Percentiles rank a stretch among this genome's conserved stretches.
These are phyloP conservation scores for Lysiphlebus fabarum DNA, from an alignment of 1,140 invertebrate species.

Conservation along the genomic window DNA sequence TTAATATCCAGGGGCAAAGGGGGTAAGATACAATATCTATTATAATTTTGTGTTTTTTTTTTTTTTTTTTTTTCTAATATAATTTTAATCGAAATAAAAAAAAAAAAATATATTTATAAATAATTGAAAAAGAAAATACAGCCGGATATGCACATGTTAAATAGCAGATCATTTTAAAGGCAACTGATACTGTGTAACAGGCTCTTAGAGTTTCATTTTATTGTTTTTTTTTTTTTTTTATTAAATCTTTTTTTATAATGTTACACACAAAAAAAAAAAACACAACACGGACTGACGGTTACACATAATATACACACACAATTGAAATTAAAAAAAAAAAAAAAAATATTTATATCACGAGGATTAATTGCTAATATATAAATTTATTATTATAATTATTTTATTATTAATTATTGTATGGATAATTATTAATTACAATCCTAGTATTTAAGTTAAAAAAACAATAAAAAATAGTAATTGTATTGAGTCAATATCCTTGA, in stretches of 20 bases:
- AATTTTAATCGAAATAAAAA: too few species aligned
- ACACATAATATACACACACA: slow-evolving; percentile 26
- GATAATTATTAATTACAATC: slow-evolving; percentile 46
- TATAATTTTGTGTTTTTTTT: too few species aligned
- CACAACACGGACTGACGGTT: slow-evolving; percentile 35
- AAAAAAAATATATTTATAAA: too few species aligned
- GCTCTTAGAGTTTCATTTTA: neutral
- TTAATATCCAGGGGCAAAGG: too few species aligned
- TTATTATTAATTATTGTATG: slow-evolving; percentile 10
- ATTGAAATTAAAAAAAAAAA: too few species aligned
- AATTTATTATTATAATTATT: slow-evolving; percentile 32
- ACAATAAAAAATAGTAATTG: too few species aligned
- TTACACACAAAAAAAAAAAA: too few species aligned
- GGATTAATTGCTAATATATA: slow-evolving; percentile 1
- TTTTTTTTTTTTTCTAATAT: too few species aligned
- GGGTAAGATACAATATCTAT: too few species aligned
- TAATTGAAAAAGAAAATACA: neutral
- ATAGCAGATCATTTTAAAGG: neutral
- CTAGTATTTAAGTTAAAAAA: slow-evolving; percentile 27
- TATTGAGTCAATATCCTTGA: too few species aligned
- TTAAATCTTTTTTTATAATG: slow-evolving; percentile 13
- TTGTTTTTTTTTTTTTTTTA: too few species aligned
- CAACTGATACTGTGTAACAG: neutral
- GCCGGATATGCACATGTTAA: neutral
- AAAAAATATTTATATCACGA: too few species aligned